Evolutionary conservation across 2,797 vertebrate genomes (phyloP).

Genomic region (Mormyrus hasselquistii): DNA sequence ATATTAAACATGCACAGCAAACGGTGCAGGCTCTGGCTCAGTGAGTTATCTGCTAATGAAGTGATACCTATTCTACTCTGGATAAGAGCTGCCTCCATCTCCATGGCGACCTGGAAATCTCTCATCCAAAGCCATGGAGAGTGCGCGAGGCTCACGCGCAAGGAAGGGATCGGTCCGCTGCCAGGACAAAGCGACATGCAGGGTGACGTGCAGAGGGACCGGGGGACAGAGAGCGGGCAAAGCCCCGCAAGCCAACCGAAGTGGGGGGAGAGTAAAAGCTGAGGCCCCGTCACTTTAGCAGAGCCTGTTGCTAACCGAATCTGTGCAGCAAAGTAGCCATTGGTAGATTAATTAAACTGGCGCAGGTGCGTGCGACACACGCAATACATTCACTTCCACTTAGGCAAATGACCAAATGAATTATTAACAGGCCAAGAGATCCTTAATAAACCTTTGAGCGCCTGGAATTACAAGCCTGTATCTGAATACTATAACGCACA

Average conservation of each 20-base stretch:
- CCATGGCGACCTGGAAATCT: constrained; percentile 69
- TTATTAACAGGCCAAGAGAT: not conserved
- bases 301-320: constrained; percentile 21
- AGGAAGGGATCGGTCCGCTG: constrained; percentile 41
- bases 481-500: not conserved
- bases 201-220: constrained; percentile 16
- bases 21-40: constrained; percentile 10
- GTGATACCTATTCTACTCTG: constrained; percentile 55
- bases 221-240: not conserved
- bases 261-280: not conserved
- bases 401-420: not conserved
- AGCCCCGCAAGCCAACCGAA: not conserved
- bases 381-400: not conserved
- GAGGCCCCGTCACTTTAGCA: constrained; percentile 10
- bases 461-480: not conserved
- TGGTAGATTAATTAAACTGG: constrained; percentile 3
- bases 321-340: constrained; percentile 1
- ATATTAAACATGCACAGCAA: constrained; percentile 12
- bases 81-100: constrained; percentile 58
- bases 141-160: constrained; percentile 37
- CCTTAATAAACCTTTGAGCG: not conserved
- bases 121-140: constrained; percentile 38
- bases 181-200: constrained; percentile 31
- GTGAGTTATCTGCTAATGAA: constrained; percentile 38
- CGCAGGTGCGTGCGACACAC: not conserved